Base-by-base conservation (phyloP, 2,888 invertebrate species). In the Bursaphelenchus okinawaensis region DNA sequence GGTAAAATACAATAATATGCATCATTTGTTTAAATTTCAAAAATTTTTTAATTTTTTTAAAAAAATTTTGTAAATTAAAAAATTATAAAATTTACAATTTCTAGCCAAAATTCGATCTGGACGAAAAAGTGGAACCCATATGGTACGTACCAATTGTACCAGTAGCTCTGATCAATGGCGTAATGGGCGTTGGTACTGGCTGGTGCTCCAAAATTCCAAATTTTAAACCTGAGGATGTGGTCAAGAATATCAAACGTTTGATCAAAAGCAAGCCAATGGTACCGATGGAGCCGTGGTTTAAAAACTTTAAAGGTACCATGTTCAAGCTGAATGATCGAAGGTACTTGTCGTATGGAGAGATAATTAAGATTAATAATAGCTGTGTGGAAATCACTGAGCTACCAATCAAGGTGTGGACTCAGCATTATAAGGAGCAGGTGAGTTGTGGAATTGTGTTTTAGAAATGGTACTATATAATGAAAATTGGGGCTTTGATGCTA, bases 161-260 rank as follows among this genome's bases (percentile, higher is more conserved):
- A 0, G 94, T 93, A 91, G 88, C 96, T 22, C 86, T 98, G 57
- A 91, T 98, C 0, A 98, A 98, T 83, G 98, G 98, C 0, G 91
- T 94, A 0, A 94, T 95, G 69, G 98, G 93, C 52, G 79, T 80
- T 27, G 80, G 80, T 23, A 80, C 80, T 16, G 80, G 74, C 54
- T 80, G 79, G 79, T 76, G 77, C 9, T 79, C 79, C 1, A 74
- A 73, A 84, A 91, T 98, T 78, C 91, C 92, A 4, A 96, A 96
- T 84, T 93, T 90, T 83, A 92, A 95, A 85, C 92, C 95, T 0
- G 86, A 93, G 61, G 94, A 95, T 68, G 88, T 98, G 61, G 89
- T 92, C 2, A 85, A 86, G 12, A 94, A 79, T 83, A 82, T 98
- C 24, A 83, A 82, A 62, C 79, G 88, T 9, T 87, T 96, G 88